phyloP scores from a whole-genome alignment of 2,888 invertebrate genomes.

The Seira sanloemensis region DNA sequence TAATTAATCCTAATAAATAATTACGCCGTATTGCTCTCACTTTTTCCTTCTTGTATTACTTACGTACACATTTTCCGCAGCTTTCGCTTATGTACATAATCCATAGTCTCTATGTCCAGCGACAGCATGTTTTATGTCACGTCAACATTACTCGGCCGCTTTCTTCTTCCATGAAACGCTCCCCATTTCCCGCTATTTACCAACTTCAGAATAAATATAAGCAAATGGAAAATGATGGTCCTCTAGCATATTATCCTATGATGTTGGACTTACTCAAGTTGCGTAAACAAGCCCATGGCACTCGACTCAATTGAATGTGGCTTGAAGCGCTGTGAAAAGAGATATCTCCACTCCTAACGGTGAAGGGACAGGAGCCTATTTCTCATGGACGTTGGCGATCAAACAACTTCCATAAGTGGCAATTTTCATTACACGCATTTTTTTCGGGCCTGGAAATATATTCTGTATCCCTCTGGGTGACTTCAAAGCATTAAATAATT shows the following conservation, averaged over 20 bases:
- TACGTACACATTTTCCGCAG: no score
- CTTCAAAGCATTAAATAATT: neutral
- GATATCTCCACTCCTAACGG: neutral
- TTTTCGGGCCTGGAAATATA: neutral
- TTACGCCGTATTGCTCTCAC: neutral
- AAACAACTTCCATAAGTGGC: constrained; percentile 5
- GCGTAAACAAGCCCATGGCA: no score
- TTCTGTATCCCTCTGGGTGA: neutral
- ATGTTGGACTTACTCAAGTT: no score
- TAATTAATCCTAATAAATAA: constrained; percentile 19
- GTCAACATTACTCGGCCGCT: neutral
- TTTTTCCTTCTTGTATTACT: neutral
- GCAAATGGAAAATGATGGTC: neutral
- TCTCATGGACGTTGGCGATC: neutral
- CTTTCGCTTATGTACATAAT: no score
- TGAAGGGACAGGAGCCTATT: neutral
- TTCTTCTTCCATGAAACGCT: no score
- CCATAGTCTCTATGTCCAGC: neutral
- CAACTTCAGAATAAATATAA: no score
- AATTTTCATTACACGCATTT: neutral
- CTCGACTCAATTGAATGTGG: neutral
- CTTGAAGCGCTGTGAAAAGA: neutral
- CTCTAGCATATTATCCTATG: no score
- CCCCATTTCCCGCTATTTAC: no score
- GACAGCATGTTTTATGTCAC: neutral